Evolutionary conservation across 1,140 invertebrate genomes (phyloP), one percentile per base, ranked within the genome.

Genomic region (Chironomus tepperi): DNA sequence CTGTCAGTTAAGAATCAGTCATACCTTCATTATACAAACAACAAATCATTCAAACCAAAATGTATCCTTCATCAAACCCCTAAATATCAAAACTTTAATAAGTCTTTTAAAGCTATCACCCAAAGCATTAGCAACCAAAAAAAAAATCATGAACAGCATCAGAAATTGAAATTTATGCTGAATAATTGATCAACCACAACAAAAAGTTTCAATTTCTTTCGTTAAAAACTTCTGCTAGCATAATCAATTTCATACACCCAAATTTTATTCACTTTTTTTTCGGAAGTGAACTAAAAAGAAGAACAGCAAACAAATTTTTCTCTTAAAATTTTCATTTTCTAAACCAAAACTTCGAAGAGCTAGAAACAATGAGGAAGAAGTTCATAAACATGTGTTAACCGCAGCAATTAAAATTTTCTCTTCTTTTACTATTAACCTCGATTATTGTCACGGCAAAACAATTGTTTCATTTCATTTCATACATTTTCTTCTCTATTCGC

Each of bases 391-490:
- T 57, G 12, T 57, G n/a, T 12, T 57, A 57, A 57, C 3, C 47
- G 15, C 8, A 47, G n/a, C 47, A 57, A 57, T 57, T 57, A 57
- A 57, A 57, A 57, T 57, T n/a, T 57, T 57, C 47, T 57, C 47
- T 57, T 57, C 47, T 57, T 57, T 15, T 15, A 57, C n/a, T 57
- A 57, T 57, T 57, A 57, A 57, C 47, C 47, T 57, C 47, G 12
- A 57, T 57, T 57, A 57, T 57, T 57, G 47, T 57, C 47, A 57
- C 47, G 47, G 47, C n/a, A 57, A n/a, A 57, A 57, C 3, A 57
- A 57, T 9, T 47, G 47, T n/a, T 57, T 12, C 12, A 57, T 57
- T 57, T 57, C 12, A 12, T 12, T n/a, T 57, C 47, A n/a, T 57
- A 57, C 10, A 9, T 57, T n/a, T 57, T 12, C 47, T 34, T 34